Percentiles rank a stretch among this genome's conserved stretches.
These are phyloP conservation scores for Microtus agrestis DNA, from an alignment of 2,797 vertebrate species.

Conservation along the genomic window DNA sequence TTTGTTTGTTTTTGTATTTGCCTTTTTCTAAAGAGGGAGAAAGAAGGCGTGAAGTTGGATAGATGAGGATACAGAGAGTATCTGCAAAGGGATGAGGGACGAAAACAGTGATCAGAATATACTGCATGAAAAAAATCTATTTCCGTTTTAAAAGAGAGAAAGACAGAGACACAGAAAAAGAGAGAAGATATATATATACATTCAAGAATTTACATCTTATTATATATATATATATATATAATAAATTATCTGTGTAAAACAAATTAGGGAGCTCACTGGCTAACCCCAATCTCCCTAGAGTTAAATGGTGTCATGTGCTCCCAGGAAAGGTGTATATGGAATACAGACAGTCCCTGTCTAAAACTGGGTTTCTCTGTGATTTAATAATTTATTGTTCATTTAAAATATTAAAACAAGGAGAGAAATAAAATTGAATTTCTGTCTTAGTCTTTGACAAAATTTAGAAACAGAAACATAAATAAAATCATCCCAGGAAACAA, in stretches of 20 bases:
- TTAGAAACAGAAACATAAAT: conserved; percentile 57
- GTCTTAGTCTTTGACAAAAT: conserved; percentile 30
- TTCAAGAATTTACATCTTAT: too few relatives aligned
- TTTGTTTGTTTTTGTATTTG: background rate
- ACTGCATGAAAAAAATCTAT: background rate
- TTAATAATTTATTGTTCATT: conserved; percentile 61
- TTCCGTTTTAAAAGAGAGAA: background rate
- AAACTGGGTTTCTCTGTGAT: conserved; percentile 47
- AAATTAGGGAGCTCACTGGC: background rate
- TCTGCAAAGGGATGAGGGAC: background rate
- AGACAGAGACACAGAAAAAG: background rate
- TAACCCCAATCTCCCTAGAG: conserved; percentile 2
- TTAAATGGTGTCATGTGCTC: background rate
- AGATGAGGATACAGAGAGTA: background rate
- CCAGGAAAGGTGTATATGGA: conserved; percentile 33
- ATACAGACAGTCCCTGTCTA: background rate
- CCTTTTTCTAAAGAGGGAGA: background rate
- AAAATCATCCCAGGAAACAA: conserved; percentile 37
- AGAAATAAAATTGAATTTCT: conserved; percentile 45
- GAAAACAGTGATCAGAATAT: background rate
- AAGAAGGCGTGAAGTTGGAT: too few relatives aligned
- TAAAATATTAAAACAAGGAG: conserved; percentile 51
- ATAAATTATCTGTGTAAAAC: background rate
- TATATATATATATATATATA: too few relatives aligned
- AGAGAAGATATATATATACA: too few relatives aligned